Evolutionary conservation across 1,140 invertebrate species (phyloP), one percentile per base, ranked within the genome.

Genomic region (Caenorhabditis brenneri): DNA sequence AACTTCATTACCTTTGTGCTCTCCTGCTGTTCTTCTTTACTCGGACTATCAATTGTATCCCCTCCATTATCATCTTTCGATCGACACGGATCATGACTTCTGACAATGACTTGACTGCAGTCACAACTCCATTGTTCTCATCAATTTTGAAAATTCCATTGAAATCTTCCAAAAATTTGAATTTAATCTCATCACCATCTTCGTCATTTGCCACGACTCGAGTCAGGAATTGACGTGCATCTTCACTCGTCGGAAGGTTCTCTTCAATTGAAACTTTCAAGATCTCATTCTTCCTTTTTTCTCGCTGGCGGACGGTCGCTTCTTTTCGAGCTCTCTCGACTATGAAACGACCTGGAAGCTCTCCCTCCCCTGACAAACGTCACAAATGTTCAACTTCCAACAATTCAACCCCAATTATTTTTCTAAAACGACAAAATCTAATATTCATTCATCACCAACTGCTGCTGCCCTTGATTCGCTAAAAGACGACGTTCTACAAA

Each of bases 171-270:
- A 86, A 19, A 10, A 74, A 42, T 74, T 15, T 29, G 65, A 74
- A 74, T 46, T 74, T 42, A n/a, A 74, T 74, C 4, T 22, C 53
- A 39, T 58, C 80, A 19, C 6, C 16, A 69, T 74, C 84, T 27
- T 29, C 49, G 48, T 85, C 84, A 12, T 53, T 55, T 16, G 84
- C 85, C 27, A 79, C 51, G 29, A 86, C 60, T 39, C 85, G 31
- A 24, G 87, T 49, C 2, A 96, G 94, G 80, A 93, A 93, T 24
- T 65, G 36, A 0, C 80, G 53, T 1, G 55, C 33, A 24, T 81
- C 80, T 0, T 95, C 96, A 1, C 95, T 95, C 79, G 96, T 93
- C 0, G 95, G 96, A 1, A 95, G 94, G 88, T 97, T 96, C 91
- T 96, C 96, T 19, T 95, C 94, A 3, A 97, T 93, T 16, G 93